Base-by-base conservation (phyloP, 2,888 invertebrate genomes). In the Teinopalpus imperialis region DNA sequence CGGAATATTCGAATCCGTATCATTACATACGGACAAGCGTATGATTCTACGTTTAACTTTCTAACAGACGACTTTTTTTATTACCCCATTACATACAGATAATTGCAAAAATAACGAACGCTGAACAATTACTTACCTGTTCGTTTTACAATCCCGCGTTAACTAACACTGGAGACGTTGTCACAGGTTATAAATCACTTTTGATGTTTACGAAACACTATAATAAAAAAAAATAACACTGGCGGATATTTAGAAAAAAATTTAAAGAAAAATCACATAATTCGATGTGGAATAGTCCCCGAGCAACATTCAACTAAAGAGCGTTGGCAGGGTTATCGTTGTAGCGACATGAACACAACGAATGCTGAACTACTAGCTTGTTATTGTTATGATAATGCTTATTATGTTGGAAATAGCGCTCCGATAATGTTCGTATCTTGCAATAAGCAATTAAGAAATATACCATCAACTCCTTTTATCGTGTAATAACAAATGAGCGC, bases 311-410 rank as follows among this genome's bases (percentile, higher is more conserved):
- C 39, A 43, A 60, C 55, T 58, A 53, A 52, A 56, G 61, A 59
- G 53, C 35, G 20, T 12, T 21, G 16, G 20, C 23, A 24, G 36
- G 45, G 45, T 50, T 50, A 50, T 47, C 49, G 13, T 42, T 24
- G 30, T 24, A 32, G 40, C 64, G 68, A 54, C 73, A 72, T 70
- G 73, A 72, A 59, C 66, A 67, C 69, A 63, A 60, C 68, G 70
- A 70, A 61, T 75, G 76, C 69, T 64, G 71, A 72, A 68, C 75
- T 69, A 74, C 76, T 71, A 65, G 68, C 76, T 77, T 87, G 83
- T 87, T 87, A 81, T 87, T 87, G 78, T 85, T 81, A 74, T 79
- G 87, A 87, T 87, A 87, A 86, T 81, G 70, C 75, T 82, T 85
- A 82, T 85, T 86, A 85, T 82, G 81, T 81, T 83, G 76, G 76